Evolutionary conservation across 2,888 invertebrate species (phyloP).

Genomic region (Octodonta nipae): DNA sequence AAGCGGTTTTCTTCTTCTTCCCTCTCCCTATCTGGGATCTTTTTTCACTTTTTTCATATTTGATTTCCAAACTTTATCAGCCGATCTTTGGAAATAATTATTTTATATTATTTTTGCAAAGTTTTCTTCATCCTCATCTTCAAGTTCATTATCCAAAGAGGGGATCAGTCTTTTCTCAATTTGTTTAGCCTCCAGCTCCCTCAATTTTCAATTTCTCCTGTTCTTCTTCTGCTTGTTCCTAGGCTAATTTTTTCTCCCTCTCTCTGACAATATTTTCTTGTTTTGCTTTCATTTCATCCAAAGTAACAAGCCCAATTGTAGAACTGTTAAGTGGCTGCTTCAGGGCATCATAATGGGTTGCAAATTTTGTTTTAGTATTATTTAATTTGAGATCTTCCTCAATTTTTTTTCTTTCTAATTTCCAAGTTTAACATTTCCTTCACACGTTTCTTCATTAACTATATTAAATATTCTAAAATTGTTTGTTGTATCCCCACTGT

Average conservation of each 20-base stretch:
- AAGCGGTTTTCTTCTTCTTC: conserved; percentile 89
- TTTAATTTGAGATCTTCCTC: conserved; percentile 91
- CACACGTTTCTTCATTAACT: too few species aligned
- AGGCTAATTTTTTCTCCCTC: conserved; percentile 84
- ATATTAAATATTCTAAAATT: too few species aligned
- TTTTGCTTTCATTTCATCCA: conserved; percentile 98
- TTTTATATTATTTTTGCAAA: conserved; percentile 20
- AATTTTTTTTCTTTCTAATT: too few species aligned
- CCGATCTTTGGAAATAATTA: conserved; percentile 10
- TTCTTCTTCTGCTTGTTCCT: conserved; percentile 82
- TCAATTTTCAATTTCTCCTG: conserved; percentile 70
- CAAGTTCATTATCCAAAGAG: conserved; percentile 58
- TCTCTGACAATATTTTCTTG: conserved; percentile 92
- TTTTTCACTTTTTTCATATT: too few species aligned
- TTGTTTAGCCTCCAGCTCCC: conserved; percentile 78
- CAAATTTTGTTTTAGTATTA: conserved; percentile 96
- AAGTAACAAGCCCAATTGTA: conserved; percentile 91
- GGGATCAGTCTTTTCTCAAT: conserved; percentile 90
- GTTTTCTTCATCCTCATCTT: conserved; percentile 38
- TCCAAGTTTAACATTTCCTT: too few species aligned
- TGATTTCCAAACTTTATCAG: conserved; percentile 20
- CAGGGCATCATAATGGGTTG: conserved; percentile 96
- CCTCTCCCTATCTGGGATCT: conserved; percentile 89
- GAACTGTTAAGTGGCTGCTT: conserved; percentile 89
- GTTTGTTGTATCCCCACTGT: too few species aligned